Evolutionary conservation across 2,797 vertebrate genomes (phyloP).

Genomic region (Rhadinocentrus ornatus): DNA sequence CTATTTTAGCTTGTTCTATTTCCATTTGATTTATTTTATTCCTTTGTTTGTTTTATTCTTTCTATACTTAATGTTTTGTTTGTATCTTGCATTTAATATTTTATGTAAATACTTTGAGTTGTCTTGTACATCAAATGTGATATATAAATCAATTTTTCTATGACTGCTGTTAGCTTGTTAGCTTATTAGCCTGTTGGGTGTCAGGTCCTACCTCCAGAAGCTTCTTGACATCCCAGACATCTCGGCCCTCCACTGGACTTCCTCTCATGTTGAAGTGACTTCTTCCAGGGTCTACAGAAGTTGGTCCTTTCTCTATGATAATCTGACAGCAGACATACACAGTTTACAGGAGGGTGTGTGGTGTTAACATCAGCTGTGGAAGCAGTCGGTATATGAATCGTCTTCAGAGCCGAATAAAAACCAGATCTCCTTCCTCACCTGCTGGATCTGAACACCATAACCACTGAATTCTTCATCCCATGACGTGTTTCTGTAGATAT

Average conservation of each 20-base stretch:
- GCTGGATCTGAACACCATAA: conserved; percentile 96
- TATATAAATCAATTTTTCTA: too few relatives aligned
- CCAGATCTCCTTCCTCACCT: conserved; percentile 79
- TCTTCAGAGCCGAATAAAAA: not conserved
- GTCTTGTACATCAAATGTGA: too few relatives aligned
- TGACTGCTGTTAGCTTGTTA: too few relatives aligned
- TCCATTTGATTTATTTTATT: too few relatives aligned
- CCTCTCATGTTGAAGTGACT: conserved; percentile 94
- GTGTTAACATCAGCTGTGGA: too few relatives aligned
- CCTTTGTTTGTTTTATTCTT: too few relatives aligned
- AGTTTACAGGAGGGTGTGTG: not conserved
- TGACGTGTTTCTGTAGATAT: conserved; percentile 96
- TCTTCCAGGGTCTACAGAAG: conserved; percentile 62
- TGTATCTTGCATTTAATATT: too few relatives aligned
- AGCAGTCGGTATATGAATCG: too few relatives aligned
- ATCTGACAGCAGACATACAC: conserved; percentile 80
- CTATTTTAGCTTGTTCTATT: too few relatives aligned
- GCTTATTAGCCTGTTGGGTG: too few relatives aligned
- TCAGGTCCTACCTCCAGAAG: conserved; percentile 88
- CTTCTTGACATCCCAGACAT: conserved; percentile 95
- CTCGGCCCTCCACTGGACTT: conserved; percentile 82
- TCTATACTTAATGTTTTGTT: too few relatives aligned
- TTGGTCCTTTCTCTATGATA: conserved; percentile 90
- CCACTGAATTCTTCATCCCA: conserved; percentile 89
- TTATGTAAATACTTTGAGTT: too few relatives aligned